Base-by-base conservation (phyloP, 1,140 invertebrate species). In the Mylabris phalerata region DNA sequence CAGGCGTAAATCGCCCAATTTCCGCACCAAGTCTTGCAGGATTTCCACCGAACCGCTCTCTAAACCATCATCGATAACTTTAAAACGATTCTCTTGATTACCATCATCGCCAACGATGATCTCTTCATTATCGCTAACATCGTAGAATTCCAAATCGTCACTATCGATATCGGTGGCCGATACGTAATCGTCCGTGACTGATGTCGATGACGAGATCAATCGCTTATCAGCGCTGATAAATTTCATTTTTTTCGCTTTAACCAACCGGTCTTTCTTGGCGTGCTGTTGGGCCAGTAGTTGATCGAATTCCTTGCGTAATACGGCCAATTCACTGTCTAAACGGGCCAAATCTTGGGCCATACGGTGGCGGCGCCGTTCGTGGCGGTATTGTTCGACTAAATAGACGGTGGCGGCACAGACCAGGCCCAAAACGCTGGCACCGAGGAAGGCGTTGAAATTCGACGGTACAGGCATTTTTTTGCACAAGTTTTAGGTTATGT, bases 371-470 rank as follows among this genome's bases (percentile, higher is more conserved):
- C 80, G 67, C 63, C 79, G 78, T 60, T 82, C 78, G 45, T 80
- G 80, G 50, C 80, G 75, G n/a, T 82, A 73, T 67, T 80, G 83
- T 57, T 84, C 79, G 55, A 82, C 81, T 46, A 86, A 76, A 61
- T 82, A 80, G 49, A 84, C 74, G 41, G 80, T 78, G 55, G 82
- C 83, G 11, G 80, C 82, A 48, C 82, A 79, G 40, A 85, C 75
- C 2, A 85, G 71, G 19, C 83, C 83, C 19, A 85, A 76, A 25
- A 84, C 77, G 47, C 82, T 82, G 9, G 79, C 79, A 9, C 79
- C 79, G 40, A 78, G 49, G 51, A 72, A 49, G 11, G 64, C 61
- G 39, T 63, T 63, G 3, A 67, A 27, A 52, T 59, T 61, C 41
- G 62, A 58, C 40, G 60, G 47, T 41, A 63, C 39, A 9, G 63